Conservation (phyloP, 2,113 vertebrate genomes). For the Poeciliopsis occidentalis region DNA sequence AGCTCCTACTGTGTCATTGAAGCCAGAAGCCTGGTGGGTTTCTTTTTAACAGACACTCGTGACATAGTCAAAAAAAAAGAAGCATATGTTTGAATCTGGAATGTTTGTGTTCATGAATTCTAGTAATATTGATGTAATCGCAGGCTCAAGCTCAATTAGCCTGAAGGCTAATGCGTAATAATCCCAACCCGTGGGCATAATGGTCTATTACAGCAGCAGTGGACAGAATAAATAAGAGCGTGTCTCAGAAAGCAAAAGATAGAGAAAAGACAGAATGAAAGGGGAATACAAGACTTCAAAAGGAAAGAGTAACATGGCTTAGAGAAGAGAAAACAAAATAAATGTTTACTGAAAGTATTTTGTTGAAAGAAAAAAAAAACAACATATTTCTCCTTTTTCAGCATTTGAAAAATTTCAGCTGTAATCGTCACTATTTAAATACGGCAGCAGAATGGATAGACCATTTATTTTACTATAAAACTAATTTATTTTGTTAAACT, state of each 20-base stretch:
- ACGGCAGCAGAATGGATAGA: background rate
- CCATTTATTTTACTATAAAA: background rate
- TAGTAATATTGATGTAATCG: conserved; percentile 72
- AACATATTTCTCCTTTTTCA: background rate
- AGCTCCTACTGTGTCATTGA: conserved; percentile 56
- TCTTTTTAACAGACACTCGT: conserved; percentile 59
- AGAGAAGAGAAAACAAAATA: background rate
- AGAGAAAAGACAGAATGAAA: background rate
- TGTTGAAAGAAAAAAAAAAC: background rate
- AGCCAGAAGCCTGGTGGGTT: conserved; percentile 45
- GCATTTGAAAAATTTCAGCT: background rate
- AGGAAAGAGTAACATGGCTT: background rate
- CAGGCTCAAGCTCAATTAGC: conserved; percentile 77
- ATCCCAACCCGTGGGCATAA: conserved; percentile 74
- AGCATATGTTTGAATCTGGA: conserved; percentile 23
- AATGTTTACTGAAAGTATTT: background rate
- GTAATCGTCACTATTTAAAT: background rate
- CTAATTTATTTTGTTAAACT: background rate
- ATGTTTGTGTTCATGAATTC: conserved; percentile 63
- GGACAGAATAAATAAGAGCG: conserved; percentile 72
- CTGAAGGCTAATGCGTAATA: conserved; percentile 75
- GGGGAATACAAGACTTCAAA: background rate
- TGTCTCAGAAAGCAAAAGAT: conserved; percentile 31
- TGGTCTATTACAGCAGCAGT: conserved; percentile 74
- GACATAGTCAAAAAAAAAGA: conserved; percentile 53